Base-by-base conservation (phyloP, 1,140 invertebrate species). In the Zaprionus nigranus region DNA sequence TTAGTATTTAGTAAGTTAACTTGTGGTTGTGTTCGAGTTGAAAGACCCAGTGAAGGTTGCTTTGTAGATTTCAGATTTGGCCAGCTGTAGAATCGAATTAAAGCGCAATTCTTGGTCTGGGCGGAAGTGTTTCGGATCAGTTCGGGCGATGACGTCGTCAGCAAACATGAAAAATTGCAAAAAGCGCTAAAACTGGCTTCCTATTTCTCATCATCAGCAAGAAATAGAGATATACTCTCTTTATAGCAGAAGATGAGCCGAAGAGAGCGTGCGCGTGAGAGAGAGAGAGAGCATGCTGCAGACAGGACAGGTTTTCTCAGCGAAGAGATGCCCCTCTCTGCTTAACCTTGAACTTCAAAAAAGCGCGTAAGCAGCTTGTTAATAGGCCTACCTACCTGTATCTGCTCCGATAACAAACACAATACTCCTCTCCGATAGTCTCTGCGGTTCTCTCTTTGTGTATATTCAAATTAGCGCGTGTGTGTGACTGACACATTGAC, bases 281-380 rank as follows among this genome's bases (percentile, higher is more conserved):
- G n/a, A n/a, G n/a, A n/a, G n/a, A 56, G 28, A 17, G 22, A 15
- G 17, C 46, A 38, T 54, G 46, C 54, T 36, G 65, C 51, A 51
- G 66, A 43, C 59, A 28, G 68, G 78, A 81, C 82, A 80, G 82
- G 82, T 84, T 83, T 46, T 17, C 74, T 57, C 34, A 70, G 54
- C 20, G n/a, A 30, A 34, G 58, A 54, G 34, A 53, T 51, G 49
- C 49, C 36, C 46, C 65, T 69, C 28, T 57, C 34, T 58, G 63
- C 20, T 46, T 82, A 90, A 85, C 85, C 85, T 90, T 90, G 85
- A 90, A 90, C 85, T 90, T 90, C 79, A 90, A 79, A 87, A 86
- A 82, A 75, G 72, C 79, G 68, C 64, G 72, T 75, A 62, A 70
- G 46, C 49, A 46, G 71, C 59, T 67, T 69, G 60, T 70, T 82